These are phyloP conservation scores for Arizona elegans DNA, from an alignment of 2,113 vertebrate genomes.

Conservation along the genomic window DNA sequence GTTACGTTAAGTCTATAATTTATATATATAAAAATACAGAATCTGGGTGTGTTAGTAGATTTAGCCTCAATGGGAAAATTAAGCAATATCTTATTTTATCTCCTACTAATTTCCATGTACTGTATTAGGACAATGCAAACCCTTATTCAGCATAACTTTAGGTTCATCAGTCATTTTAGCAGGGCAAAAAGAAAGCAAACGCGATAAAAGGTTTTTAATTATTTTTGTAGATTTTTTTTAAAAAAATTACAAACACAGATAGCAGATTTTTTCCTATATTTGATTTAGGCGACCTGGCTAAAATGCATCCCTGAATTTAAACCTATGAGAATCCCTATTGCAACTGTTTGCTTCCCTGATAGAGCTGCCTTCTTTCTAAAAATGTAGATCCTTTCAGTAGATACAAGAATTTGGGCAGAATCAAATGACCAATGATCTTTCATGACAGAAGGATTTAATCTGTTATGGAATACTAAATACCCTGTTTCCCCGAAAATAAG, in stretches of 20 bases:
- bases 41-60: not conserved
- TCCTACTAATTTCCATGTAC: not conserved
- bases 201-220: not conserved
- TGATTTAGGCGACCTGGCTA: not conserved
- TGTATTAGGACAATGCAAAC: not conserved
- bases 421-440: not conserved
- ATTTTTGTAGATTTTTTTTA: not conserved
- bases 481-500: too few species aligned
- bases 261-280: not conserved
- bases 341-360: not conserved
- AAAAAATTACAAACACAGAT: not conserved
- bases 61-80: not conserved
- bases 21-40: not conserved
- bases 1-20: accelerated
- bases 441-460: not conserved
- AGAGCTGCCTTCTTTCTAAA: not conserved
- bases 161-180: not conserved
- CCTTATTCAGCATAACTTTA: not conserved
- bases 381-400: not conserved
- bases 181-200: not conserved
- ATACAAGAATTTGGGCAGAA: not conserved
- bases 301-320: not conserved
- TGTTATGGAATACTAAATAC: not conserved
- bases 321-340: not conserved
- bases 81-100: not conserved